Evolutionary conservation across 2,797 vertebrate species (phyloP).

Genomic region (Pseudochromis fuscus): DNA sequence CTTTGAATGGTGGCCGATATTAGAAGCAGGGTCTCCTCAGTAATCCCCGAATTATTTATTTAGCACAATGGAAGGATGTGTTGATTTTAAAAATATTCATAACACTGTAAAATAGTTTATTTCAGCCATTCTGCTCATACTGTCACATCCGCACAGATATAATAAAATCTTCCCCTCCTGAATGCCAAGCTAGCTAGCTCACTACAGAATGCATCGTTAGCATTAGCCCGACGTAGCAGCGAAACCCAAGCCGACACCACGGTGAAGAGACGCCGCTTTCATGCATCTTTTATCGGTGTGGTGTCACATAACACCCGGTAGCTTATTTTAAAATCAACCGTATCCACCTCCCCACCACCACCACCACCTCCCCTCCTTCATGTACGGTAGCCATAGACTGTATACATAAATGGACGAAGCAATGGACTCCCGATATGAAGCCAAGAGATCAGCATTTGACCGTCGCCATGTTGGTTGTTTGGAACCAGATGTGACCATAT

Average conservation of each 20-base stretch:
- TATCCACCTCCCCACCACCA: no score
- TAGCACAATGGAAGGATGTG: no score
- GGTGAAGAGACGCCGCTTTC: slow-evolving; percentile 7
- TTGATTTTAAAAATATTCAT: not conserved
- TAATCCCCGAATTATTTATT: not conserved
- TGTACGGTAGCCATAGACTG: no score
- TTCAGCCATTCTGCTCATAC: not conserved
- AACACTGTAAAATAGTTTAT: not conserved
- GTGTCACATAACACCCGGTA: slow-evolving; percentile 30
- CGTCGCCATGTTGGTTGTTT: no score
- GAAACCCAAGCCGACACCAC: slow-evolving; percentile 19
- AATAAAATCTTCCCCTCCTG: not conserved
- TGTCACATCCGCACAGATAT: not conserved
- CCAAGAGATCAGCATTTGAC: no score
- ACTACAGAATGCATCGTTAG: not conserved
- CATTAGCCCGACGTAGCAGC: slow-evolving; percentile 2
- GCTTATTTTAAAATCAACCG: no score
- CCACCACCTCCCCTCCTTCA: no score
- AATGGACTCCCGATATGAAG: no score
- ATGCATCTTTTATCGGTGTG: slow-evolving; percentile 48
- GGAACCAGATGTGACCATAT: no score
- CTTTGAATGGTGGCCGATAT: slow-evolving; percentile 46
- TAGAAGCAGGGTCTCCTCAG: slow-evolving; percentile 40
- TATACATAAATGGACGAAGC: no score
- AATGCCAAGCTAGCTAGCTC: slow-evolving; percentile 29